Percentiles rank a stretch among this genome's conserved stretches.
These are phyloP conservation scores for Loriculus beryllinus DNA, from an alignment of 2,797 vertebrate species.

Conservation along the genomic window DNA sequence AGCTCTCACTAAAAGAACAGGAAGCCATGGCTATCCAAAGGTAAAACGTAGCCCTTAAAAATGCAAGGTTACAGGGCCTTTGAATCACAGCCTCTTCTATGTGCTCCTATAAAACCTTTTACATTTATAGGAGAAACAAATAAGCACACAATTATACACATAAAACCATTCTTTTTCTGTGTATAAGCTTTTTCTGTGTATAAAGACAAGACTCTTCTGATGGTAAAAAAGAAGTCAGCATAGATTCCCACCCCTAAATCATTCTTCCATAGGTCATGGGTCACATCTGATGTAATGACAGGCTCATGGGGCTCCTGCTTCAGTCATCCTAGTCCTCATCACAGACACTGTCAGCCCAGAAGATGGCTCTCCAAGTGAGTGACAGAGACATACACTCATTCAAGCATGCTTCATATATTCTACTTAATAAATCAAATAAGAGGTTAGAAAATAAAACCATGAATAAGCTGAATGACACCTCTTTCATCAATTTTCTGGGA, in stretches of 20 bases:
- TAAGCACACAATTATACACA: not conserved
- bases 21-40: not conserved
- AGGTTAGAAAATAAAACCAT: not conserved
- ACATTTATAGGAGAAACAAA: not conserved
- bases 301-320: not conserved
- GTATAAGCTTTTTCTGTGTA: not conserved
- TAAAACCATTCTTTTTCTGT: not conserved
- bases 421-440: not conserved
- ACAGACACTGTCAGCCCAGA: not conserved
- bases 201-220: not conserved
- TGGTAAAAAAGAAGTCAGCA: rapidly evolving
- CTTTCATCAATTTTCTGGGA: not conserved
- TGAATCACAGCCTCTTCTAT: not conserved
- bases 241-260: not conserved
- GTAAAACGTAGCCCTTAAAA: not conserved
- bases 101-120: not conserved
- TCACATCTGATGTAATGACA: not conserved
- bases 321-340: not conserved
- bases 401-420: not conserved
- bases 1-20: not conserved
- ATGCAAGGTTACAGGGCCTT: not conserved
- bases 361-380: not conserved
- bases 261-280: rapidly evolving
- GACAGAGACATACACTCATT: not conserved
- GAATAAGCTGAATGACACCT: not conserved